Conservation (phyloP, 2,113 vertebrate genomes). For the Arizona elegans region DNA sequence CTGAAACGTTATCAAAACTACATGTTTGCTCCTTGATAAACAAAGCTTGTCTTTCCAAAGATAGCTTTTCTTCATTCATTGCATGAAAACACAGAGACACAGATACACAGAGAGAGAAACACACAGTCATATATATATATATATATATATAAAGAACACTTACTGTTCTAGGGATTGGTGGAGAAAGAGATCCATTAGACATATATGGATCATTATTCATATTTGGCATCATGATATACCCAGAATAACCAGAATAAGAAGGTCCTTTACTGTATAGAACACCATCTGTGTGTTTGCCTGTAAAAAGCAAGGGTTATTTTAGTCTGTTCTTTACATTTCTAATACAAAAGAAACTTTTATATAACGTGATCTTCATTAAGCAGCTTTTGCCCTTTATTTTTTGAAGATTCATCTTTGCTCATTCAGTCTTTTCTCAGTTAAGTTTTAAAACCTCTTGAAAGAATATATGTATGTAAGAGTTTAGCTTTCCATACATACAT, state of each 20-base stretch:
- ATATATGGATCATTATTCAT: slow-evolving; percentile 95
- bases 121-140: background rate
- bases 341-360: background rate
- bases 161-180: slow-evolving; percentile 96
- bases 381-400: background rate
- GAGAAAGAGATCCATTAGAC: slow-evolving; percentile 96
- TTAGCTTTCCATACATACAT: background rate
- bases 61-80: background rate
- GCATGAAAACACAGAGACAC: background rate
- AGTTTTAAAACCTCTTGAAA: slow-evolving; percentile 1
- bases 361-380: background rate
- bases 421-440: background rate
- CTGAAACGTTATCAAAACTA: slow-evolving; percentile 12
- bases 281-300: slow-evolving; percentile 89
- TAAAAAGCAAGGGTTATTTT: slow-evolving; percentile 49
- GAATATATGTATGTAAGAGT: background rate
- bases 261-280: slow-evolving; percentile 90
- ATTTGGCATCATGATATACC: slow-evolving; percentile 99
- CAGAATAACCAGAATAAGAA: slow-evolving; percentile 88
- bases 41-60: slow-evolving; percentile 40
- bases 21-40: slow-evolving; percentile 24
- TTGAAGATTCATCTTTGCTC: background rate
- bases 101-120: background rate
- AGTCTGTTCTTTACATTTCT: slow-evolving; percentile 28
- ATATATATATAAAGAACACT: slow-evolving; percentile 70